Percentiles rank a stretch among this genome's conserved stretches.
Evolutionary conservation across 2,113 vertebrate species (phyloP).

Genomic region (Notarius quadriscutis): DNA sequence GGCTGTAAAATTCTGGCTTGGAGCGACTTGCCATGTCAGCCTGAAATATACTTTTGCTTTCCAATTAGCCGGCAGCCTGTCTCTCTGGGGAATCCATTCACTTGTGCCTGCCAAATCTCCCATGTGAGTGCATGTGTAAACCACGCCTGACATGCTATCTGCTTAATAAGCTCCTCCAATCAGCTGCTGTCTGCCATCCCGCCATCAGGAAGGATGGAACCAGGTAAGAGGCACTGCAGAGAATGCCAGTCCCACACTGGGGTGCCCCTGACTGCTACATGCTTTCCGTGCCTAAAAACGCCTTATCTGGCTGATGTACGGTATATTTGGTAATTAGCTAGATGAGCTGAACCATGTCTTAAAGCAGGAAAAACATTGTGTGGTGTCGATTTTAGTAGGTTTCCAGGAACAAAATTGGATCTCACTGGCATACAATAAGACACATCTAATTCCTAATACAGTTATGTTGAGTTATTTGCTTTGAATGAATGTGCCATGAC

Average conservation of each 20-base stretch:
- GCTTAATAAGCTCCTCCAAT: constrained; percentile 41
- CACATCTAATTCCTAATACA: neutral
- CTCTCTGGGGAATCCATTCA: constrained; percentile 38
- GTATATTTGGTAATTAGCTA: neutral
- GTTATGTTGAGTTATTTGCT: constrained; percentile 24
- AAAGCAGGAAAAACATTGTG: neutral
- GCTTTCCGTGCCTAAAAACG: neutral
- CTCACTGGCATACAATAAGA: too few species aligned
- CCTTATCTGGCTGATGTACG: neutral
- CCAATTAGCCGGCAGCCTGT: constrained; percentile 40
- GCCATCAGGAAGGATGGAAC: neutral
- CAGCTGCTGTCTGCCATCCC: constrained; percentile 15
- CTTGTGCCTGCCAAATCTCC: constrained; percentile 45
- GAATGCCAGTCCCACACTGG: neutral
- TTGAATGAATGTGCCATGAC: constrained; percentile 23
- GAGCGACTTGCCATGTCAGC: constrained; percentile 46
- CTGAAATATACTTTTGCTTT: constrained; percentile 32
- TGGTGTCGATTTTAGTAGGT: neutral
- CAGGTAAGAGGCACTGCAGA: neutral
- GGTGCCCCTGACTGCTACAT: neutral
- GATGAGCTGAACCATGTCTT: neutral
- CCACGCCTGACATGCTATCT: constrained; percentile 39
- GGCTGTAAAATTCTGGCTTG: constrained; percentile 31
- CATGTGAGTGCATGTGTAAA: constrained; percentile 44
- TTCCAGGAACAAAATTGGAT: neutral